Evolutionary conservation across 2,888 invertebrate species (phyloP).

Genomic region (Apocheima hispidaria): DNA sequence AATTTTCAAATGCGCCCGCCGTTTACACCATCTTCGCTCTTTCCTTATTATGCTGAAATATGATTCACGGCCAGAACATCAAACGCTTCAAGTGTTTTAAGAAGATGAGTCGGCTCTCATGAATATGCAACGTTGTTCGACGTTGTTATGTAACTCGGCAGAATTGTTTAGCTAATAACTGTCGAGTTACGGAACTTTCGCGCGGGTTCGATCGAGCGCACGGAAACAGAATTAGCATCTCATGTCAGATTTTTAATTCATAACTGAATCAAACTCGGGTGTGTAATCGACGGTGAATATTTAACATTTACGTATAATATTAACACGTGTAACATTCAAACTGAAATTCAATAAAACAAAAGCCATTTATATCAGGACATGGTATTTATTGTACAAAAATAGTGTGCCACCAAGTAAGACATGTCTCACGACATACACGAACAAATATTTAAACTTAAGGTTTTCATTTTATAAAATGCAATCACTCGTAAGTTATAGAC

Average conservation of each 20-base stretch:
- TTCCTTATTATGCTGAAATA: slow-evolving; percentile 32
- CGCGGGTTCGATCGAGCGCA: slow-evolving; percentile 35
- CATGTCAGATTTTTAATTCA: slow-evolving; percentile 35
- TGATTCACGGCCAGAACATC: slow-evolving; percentile 32
- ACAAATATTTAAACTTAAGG: slow-evolving; percentile 79
- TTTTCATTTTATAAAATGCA: slow-evolving; percentile 84
- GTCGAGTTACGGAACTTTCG: slow-evolving; percentile 44
- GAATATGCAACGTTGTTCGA: slow-evolving; percentile 44
- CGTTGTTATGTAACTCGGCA: slow-evolving; percentile 43
- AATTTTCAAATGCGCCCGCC: slow-evolving; percentile 25
- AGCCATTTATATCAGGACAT: slow-evolving; percentile 74
- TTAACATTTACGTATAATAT: slow-evolving; percentile 1
- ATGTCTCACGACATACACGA: slow-evolving; percentile 83
- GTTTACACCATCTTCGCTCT: slow-evolving; percentile 26
- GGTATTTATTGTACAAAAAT: slow-evolving; percentile 86
- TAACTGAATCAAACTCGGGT: slow-evolving; percentile 25
- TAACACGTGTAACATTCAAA: slow-evolving; percentile 10
- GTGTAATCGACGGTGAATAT: slow-evolving; percentile 15
- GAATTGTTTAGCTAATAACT: slow-evolving; percentile 45
- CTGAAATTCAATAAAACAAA: slow-evolving; percentile 71
- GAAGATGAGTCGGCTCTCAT: slow-evolving; percentile 39
- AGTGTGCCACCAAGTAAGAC: slow-evolving; percentile 85
- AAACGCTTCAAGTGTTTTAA: slow-evolving; percentile 37
- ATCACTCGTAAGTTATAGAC: slow-evolving; percentile 81
- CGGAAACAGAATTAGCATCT: slow-evolving; percentile 34